Conservation (phyloP, 2,797 vertebrate genomes). For the Silurus lanzhouensis region DNA sequence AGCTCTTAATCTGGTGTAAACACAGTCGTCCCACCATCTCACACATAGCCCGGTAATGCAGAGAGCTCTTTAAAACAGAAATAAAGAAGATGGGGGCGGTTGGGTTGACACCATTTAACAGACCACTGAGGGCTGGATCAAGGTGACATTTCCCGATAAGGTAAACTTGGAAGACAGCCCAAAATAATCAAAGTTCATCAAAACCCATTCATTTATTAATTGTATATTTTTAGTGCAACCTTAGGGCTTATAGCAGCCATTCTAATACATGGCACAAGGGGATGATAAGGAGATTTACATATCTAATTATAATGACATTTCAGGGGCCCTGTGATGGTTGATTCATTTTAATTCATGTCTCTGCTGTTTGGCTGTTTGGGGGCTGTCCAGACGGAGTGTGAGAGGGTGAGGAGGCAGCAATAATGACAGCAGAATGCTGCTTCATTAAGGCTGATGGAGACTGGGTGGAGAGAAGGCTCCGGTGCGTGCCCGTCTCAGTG, state of each 20-base stretch:
- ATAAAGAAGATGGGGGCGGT: conserved; percentile 70
- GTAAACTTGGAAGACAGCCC: conserved; percentile 76
- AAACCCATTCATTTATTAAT: conserved; percentile 81
- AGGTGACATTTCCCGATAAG: conserved; percentile 82
- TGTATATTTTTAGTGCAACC: conserved; percentile 79
- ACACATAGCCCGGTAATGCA: conserved; percentile 52
- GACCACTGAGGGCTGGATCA: conserved; percentile 74
- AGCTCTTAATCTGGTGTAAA: conserved; percentile 73
- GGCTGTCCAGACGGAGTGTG: conserved; percentile 66
- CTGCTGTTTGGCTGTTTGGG: conserved; percentile 70
- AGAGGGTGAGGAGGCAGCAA: conserved; percentile 69
- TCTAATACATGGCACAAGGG: conserved; percentile 76
- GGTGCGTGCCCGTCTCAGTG: conserved; percentile 71
- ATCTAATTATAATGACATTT: conserved; percentile 82
- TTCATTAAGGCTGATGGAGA: conserved; percentile 78
- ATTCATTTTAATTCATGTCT: conserved; percentile 75
- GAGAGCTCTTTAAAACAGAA: conserved; percentile 71
- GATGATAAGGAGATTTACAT: conserved; percentile 81
- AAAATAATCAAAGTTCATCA: conserved; percentile 83
- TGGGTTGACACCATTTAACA: conserved; percentile 73
- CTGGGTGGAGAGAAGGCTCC: conserved; percentile 63
- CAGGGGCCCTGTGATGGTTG: conserved; percentile 67
- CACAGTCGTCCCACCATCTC: conserved; percentile 62
- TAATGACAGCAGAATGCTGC: conserved; percentile 78
- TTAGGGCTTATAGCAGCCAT: conserved; percentile 72